phyloP scores from a whole-genome alignment of 2,888 invertebrate species.

The Nymphalis urticae region DNA sequence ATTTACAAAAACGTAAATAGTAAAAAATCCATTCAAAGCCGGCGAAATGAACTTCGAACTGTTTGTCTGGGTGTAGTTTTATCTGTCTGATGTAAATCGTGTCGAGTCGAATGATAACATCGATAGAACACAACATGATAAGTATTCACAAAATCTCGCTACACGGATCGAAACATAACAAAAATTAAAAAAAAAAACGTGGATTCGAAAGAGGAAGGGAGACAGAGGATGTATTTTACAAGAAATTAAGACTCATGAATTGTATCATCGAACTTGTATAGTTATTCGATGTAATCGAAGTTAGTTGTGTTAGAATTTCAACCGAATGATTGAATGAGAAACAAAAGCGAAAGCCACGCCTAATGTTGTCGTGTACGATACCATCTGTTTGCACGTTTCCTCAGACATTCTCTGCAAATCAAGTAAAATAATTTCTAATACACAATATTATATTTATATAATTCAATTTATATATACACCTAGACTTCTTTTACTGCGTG shows the following conservation, averaged over 20 bases:
- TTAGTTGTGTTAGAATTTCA: conserved; percentile 78
- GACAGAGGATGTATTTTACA: conserved; percentile 46
- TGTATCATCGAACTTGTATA: conserved; percentile 60
- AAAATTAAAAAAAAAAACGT: conserved; percentile 54
- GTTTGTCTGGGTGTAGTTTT: conserved; percentile 32
- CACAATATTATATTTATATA: conserved; percentile 50
- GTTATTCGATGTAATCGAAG: conserved; percentile 60
- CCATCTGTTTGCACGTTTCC: conserved; percentile 92
- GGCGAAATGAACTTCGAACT: conserved; percentile 58
- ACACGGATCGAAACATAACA: conserved; percentile 76
- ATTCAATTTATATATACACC: conserved; percentile 14
- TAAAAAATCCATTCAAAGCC: conserved; percentile 72
- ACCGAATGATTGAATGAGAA: conserved; percentile 75
- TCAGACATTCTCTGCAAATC: conserved; percentile 91
- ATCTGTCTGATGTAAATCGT: conserved; percentile 42
- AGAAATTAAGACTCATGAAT: conserved; percentile 54
- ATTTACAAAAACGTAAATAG: conserved; percentile 53
- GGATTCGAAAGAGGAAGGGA: conserved; percentile 52
- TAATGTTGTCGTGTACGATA: conserved; percentile 79
- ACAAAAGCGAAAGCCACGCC: conserved; percentile 81
- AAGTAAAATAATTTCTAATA: conserved; percentile 78
- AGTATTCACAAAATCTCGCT: conserved; percentile 67
- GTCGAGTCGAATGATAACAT: conserved; percentile 67
- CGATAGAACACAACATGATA: conserved; percentile 67
- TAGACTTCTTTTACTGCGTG: conserved; percentile 21